Evolutionary conservation across 2,113 vertebrate genomes (phyloP).

Genomic region (Leuciscus idus): DNA sequence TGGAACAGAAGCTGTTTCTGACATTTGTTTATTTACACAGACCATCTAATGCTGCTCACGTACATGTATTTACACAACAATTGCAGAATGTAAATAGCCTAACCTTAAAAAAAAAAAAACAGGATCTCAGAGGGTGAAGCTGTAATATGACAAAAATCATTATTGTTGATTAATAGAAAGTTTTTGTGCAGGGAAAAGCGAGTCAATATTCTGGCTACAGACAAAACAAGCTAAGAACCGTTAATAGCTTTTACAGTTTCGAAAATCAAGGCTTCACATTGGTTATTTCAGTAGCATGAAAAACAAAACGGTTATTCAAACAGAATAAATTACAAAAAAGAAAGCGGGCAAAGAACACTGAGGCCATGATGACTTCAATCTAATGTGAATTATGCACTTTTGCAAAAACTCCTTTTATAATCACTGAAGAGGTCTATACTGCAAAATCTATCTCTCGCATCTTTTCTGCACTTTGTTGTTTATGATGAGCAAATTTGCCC

Average conservation of each 20-base stretch:
- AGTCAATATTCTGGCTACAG: background rate
- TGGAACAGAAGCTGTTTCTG: background rate
- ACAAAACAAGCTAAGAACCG: background rate
- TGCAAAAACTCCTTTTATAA: too few relatives aligned
- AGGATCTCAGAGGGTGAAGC: background rate
- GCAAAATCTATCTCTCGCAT: too few relatives aligned
- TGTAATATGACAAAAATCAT: background rate
- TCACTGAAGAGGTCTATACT: too few relatives aligned
- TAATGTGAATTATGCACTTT: too few relatives aligned
- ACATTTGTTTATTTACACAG: background rate
- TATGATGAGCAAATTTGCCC: too few relatives aligned
- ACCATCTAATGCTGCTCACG: background rate
- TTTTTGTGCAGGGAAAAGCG: background rate
- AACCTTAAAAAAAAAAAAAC: background rate
- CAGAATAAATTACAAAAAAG: too few relatives aligned
- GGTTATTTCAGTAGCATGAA: too few relatives aligned
- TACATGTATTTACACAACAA: background rate
- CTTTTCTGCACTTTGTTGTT: too few relatives aligned
- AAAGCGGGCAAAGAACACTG: too few relatives aligned
- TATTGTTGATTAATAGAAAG: background rate
- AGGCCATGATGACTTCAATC: too few relatives aligned
- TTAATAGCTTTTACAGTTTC: background rate
- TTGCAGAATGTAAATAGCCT: background rate
- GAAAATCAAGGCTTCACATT: too few relatives aligned
- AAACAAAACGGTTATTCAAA: too few relatives aligned